Base-by-base conservation (phyloP, 2,113 vertebrate genomes). In the Alethe castanea region DNA sequence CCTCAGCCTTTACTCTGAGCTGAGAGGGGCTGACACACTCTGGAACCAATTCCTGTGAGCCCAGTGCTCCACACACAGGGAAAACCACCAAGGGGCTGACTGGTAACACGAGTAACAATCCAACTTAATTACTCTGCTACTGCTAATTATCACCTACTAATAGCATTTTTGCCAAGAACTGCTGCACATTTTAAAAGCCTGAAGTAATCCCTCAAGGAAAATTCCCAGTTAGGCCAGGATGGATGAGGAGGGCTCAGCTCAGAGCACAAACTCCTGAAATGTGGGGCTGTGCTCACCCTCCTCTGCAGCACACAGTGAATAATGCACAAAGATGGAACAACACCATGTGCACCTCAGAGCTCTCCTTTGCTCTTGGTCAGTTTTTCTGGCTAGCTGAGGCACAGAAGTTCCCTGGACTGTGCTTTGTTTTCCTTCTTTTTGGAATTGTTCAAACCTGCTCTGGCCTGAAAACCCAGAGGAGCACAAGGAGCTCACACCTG, bases 41-140 rank as follows among this genome's bases (percentile, higher is more conserved):
- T 2, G 5, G 33, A 76, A 42, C 35, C 65, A 31, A 4, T 4
- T 28, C 47, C 74, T 71, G 52, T 2, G 15, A 29, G 44, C 11
- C 19, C 53, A 44, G 44, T 0, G 22, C 1, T 71, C 53, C 38
- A 48, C 44, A 23, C 0, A 14, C 42, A 73, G 31, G 44, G 16
- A 23, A 11, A 28, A 19, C 65, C 4, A 42, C 28, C 24, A 31
- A 59, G 45, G 44, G 28, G 47, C 45, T 2, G 5, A 12, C 45
- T 25, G n/a, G 25, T 5, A 28, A 28, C 0, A 6, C 0, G 11
- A 3, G 1, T 2, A 40, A 31, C 16, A 53, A 50, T 69, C 7
- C 8, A 7, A 45, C 12, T 3, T 28, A 2, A 40, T 35, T 35
- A 45, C 40, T 38, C 24, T 6, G 9, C 7, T 31, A 25, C 36